Percentiles rank a stretch among this genome's conserved stretches.
Conservation (phyloP, 2,888 invertebrate species). For the Prosapia bicincta region DNA sequence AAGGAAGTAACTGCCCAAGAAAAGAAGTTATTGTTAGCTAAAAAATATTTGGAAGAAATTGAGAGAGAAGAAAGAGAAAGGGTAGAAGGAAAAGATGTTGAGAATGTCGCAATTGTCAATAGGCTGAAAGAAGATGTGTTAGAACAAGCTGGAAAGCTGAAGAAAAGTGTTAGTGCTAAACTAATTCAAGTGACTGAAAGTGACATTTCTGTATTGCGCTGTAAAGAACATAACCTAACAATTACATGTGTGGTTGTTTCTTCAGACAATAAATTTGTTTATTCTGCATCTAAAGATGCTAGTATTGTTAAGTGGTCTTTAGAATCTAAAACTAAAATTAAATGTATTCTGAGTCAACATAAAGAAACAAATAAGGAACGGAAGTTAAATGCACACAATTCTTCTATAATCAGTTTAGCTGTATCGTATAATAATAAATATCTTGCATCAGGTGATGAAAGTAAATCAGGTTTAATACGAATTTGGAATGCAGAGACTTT, state of each 20-base stretch:
- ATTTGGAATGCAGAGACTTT: conserved; percentile 81
- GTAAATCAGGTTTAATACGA: conserved; percentile 57
- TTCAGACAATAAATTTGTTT: conserved; percentile 66
- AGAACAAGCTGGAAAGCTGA: conserved; percentile 78
- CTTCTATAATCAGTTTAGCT: conserved; percentile 36
- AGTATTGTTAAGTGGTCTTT: conserved; percentile 79
- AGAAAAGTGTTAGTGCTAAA: conserved; percentile 68
- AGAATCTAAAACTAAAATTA: conserved; percentile 58
- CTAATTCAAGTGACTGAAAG: conserved; percentile 39
- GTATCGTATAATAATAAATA: conserved; percentile 38
- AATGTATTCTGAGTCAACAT: conserved; percentile 41
- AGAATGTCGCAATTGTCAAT: conserved; percentile 64
- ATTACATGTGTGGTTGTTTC: conserved; percentile 80
- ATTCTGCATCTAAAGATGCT: conserved; percentile 86
- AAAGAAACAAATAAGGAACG: conserved; percentile 45
- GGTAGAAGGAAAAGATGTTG: conserved; percentile 60
- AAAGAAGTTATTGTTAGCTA: conserved; percentile 84
- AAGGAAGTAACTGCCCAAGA: conserved; percentile 76
- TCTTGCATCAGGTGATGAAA: conserved; percentile 65
- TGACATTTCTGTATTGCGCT: conserved; percentile 55
- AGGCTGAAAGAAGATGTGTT: conserved; percentile 80
- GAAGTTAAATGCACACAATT: conserved; percentile 44
- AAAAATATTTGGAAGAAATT: conserved; percentile 84
- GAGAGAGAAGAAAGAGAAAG: conserved; percentile 73
- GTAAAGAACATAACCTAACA: conserved; percentile 73